phyloP scores from a whole-genome alignment of 2,797 vertebrate species.

The Enteromius radiatus region DNA sequence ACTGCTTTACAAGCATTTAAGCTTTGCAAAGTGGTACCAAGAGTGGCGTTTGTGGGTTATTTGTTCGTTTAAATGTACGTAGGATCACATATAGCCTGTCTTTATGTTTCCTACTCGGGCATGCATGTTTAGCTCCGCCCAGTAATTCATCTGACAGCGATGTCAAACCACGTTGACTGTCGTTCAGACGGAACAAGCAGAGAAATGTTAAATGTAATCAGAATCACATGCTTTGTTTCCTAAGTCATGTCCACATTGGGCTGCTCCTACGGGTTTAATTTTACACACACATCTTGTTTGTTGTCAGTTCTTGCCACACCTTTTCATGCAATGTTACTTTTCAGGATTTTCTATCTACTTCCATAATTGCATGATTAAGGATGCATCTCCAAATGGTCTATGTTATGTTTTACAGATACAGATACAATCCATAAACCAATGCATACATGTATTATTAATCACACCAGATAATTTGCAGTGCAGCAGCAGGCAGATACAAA shows the following conservation, averaged over 20 bases:
- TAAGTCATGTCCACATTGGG: no score
- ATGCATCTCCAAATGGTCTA: neutral
- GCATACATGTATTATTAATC: conserved; percentile 1
- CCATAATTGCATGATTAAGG: neutral
- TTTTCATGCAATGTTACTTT: conserved; percentile 35
- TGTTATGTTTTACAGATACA: neutral
- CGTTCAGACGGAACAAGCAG: neutral
- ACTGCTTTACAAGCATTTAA: neutral
- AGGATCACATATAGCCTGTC: neutral
- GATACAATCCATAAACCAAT: no score
- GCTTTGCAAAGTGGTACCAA: neutral
- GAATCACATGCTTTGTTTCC: neutral
- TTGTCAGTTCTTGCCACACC: conserved; percentile 6
- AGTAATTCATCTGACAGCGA: neutral
- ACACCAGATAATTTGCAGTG: no score
- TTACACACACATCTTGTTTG: neutral
- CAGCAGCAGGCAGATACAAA: neutral
- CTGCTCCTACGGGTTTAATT: neutral
- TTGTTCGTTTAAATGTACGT: neutral
- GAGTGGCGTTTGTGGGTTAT: neutral
- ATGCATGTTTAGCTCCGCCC: conserved; percentile 47
- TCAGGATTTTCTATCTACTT: neutral
- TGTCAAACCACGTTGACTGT: neutral
- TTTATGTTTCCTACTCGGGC: conserved; percentile 8
- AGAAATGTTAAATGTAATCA: neutral